phyloP scores from a whole-genome alignment of 2,113 vertebrate genomes.

The Chrysemys picta region DNA sequence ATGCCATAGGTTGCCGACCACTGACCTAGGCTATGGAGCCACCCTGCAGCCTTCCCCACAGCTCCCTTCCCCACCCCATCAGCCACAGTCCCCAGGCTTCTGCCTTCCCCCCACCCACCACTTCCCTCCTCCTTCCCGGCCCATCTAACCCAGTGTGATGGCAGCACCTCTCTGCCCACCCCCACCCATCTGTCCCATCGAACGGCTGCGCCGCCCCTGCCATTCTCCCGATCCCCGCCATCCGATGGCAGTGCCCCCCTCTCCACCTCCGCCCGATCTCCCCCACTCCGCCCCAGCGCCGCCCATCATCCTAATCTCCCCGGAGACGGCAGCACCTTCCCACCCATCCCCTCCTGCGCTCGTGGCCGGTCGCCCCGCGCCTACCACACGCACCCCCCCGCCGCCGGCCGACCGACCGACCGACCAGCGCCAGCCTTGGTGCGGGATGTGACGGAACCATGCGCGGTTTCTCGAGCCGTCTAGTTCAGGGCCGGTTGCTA shows the following conservation, averaged over 20 bases:
- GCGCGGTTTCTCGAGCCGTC: not conserved
- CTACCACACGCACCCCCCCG: fast-evolving
- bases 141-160: not conserved
- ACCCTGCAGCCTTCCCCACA: too few species aligned
- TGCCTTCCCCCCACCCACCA: fast-evolving
- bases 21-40: not conserved
- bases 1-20: too few species aligned
- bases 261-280: not conserved
- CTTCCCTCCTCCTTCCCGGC: not conserved
- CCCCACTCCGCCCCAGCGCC: too few species aligned
- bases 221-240: not conserved
- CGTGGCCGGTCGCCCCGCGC: not conserved
- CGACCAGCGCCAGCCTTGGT: not conserved
- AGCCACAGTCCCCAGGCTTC: not conserved
- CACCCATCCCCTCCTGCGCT: not conserved
- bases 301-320: not conserved
- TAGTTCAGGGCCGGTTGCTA: not conserved
- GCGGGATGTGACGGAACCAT: too few species aligned
- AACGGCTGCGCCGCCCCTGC: not conserved
- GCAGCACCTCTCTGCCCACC: not conserved
- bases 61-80: not conserved
- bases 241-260: too few species aligned
- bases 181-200: too few species aligned
- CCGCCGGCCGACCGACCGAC: too few species aligned
- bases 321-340: not conserved